Conservation (phyloP, 2,888 invertebrate species). For the Balanococcus diminutus region DNA sequence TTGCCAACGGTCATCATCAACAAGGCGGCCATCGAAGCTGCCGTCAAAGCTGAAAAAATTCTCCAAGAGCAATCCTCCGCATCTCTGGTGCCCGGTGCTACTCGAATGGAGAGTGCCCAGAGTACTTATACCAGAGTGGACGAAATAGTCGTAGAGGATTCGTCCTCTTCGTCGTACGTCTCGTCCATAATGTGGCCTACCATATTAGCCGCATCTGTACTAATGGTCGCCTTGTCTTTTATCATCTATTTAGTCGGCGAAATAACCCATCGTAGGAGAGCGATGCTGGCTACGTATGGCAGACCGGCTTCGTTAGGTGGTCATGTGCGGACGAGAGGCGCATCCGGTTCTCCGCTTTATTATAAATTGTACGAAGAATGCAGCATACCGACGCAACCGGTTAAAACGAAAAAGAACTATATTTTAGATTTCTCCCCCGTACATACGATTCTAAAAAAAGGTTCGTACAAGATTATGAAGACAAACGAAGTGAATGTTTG, state of each 20-base stretch:
- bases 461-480: conserved; percentile 54
- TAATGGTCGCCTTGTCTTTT: conserved; percentile 46
- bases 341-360: conserved; percentile 57
- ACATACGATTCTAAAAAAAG: conserved; percentile 52
- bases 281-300: conserved; percentile 12
- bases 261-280: conserved; percentile 49
- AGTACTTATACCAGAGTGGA: conserved; percentile 28
- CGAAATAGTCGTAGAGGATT: conserved; percentile 47
- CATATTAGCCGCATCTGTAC: conserved; percentile 26
- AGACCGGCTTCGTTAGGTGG: conserved; percentile 54
- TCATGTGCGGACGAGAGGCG: conserved; percentile 53
- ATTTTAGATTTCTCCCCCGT: conserved; percentile 51
- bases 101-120: neutral
- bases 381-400: conserved; percentile 58
- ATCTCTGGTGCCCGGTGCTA: neutral
- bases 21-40: neutral
- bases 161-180: neutral
- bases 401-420: conserved; percentile 56
- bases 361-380: conserved; percentile 59
- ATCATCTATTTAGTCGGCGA: conserved; percentile 51
- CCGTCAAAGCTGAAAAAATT: neutral
- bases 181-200: conserved; percentile 44
- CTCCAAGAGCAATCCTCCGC: neutral
- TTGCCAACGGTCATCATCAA: neutral
- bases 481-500: conserved; percentile 45